Evolutionary conservation across 2,797 vertebrate species (phyloP).

Genomic region (Chanos chanos): DNA sequence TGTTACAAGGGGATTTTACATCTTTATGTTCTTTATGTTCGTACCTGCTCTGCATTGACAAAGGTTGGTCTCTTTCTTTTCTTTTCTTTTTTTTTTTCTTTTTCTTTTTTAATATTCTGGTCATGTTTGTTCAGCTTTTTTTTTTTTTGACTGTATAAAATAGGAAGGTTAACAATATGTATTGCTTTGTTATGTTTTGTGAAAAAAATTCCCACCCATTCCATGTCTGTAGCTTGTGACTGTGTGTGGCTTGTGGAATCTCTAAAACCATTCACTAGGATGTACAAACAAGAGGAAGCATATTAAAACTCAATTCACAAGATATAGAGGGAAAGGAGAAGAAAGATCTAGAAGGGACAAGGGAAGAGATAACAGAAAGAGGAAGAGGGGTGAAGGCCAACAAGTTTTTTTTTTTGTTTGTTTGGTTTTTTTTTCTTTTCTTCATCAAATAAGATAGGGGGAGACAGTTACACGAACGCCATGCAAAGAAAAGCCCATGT

Average conservation of each 20-base stretch:
- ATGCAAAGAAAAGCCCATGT: constrained; percentile 89
- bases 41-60: constrained; percentile 79
- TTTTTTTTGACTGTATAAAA: constrained; percentile 82
- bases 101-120: constrained; percentile 19
- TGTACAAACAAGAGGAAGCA: constrained; percentile 82
- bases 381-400: constrained; percentile 53
- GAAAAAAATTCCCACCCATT: constrained; percentile 61
- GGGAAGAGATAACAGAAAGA: constrained; percentile 55
- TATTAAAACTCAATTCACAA: constrained; percentile 74
- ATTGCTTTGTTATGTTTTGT: constrained; percentile 83
- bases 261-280: constrained; percentile 67
- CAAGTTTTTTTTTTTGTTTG: constrained; percentile 52
- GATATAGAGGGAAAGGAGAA: constrained; percentile 52
- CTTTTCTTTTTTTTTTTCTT: constrained; percentile 52
- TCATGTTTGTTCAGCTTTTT: constrained; percentile 39
- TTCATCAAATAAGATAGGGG: constrained; percentile 57
- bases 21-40: constrained; percentile 75
- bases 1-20: constrained; percentile 86
- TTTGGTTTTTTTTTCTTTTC: constrained; percentile 48
- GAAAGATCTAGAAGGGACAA: constrained; percentile 42
- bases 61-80: neutral
- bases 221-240: constrained; percentile 62
- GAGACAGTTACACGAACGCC: constrained; percentile 83
- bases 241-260: constrained; percentile 49
- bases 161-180: constrained; percentile 83